Evolutionary conservation across 1,140 invertebrate species (phyloP).

Genomic region (Medauroidea extradentata): DNA sequence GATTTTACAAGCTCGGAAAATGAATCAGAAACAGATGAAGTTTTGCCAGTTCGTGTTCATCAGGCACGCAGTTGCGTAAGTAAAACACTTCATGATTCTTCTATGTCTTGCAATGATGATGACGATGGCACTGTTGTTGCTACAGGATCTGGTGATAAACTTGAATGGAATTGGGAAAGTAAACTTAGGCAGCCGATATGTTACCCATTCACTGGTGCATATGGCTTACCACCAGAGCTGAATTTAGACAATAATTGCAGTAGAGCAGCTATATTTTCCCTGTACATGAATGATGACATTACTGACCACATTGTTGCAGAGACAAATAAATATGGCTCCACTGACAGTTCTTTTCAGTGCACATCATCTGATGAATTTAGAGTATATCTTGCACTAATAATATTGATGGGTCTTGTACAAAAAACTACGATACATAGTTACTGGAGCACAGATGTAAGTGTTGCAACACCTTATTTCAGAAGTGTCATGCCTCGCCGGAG

Average conservation of each 20-base stretch:
- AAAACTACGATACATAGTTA: too few species aligned
- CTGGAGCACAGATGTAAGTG: too few species aligned
- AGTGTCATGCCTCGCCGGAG: too few species aligned
- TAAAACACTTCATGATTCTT: too few species aligned
- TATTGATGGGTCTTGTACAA: too few species aligned
- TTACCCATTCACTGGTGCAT: neutral
- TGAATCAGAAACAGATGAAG: too few species aligned
- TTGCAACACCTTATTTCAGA: too few species aligned
- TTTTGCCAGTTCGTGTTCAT: too few species aligned
- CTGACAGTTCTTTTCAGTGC: neutral
- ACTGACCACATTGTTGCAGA: neutral
- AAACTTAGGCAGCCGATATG: neutral
- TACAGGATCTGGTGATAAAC: neutral
- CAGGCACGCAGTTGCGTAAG: too few species aligned
- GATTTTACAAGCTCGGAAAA: too few species aligned
- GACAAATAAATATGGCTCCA: neutral
- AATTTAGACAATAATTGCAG: neutral
- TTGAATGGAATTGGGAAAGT: neutral
- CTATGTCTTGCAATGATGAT: neutral
- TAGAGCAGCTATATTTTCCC: neutral
- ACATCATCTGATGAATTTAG: neutral
- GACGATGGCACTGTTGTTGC: too few species aligned
- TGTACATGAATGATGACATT: neutral
- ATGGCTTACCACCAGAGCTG: neutral
- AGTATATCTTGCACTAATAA: neutral